These are phyloP conservation scores for Eilema caniola DNA, from an alignment of 2,888 invertebrate genomes.

Conservation along the genomic window DNA sequence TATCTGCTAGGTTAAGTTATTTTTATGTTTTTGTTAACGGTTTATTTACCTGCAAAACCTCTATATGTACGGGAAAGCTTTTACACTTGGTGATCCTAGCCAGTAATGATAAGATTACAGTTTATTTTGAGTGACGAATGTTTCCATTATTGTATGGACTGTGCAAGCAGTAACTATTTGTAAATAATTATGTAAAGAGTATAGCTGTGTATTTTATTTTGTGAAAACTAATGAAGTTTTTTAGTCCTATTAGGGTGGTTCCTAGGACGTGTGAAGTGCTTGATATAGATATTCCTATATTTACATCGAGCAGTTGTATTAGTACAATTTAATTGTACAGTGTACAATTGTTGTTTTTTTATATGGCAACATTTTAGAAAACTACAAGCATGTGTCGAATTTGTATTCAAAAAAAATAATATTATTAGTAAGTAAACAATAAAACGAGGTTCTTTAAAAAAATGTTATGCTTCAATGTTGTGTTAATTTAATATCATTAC, in stretches of 20 bases:
- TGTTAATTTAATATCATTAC: neutral
- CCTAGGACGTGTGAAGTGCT: conserved; percentile 4
- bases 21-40: neutral
- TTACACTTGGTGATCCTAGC: neutral
- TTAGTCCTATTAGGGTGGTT: conserved; percentile 2
- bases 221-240: conserved; percentile 10
- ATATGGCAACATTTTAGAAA: conserved; percentile 19
- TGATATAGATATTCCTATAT: conserved; percentile 10
- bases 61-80: neutral
- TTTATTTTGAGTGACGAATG: conserved; percentile 4
- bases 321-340: conserved; percentile 8
- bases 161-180: conserved; percentile 26
- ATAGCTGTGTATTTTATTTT: conserved; percentile 29
- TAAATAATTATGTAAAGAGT: conserved; percentile 42
- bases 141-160: conserved; percentile 15
- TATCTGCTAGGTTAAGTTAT: conserved; percentile 5
- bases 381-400: neutral
- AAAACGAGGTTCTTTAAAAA: neutral
- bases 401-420: neutral
- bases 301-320: neutral
- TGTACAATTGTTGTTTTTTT: conserved; percentile 15
- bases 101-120: conserved; percentile 3
- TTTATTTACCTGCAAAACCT: neutral
- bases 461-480: neutral
- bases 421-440: neutral